Percentiles rank a stretch among this genome's conserved stretches.
These are phyloP conservation scores for Ciona savignyi DNA, from an alignment of 23 tunicate genomes.

Conservation along the genomic window DNA sequence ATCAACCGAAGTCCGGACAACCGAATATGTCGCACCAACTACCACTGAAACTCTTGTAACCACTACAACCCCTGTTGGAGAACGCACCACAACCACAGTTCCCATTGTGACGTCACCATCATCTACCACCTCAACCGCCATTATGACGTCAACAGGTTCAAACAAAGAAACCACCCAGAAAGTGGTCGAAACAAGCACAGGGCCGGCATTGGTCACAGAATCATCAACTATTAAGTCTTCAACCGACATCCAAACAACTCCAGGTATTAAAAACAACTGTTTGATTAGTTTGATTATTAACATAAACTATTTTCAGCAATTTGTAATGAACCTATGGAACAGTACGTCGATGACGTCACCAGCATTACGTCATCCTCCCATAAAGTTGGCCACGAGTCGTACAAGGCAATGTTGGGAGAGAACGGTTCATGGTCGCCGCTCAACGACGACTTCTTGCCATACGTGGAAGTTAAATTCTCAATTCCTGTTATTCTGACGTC, in stretches of 20 bases:
- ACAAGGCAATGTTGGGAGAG: too few species aligned
- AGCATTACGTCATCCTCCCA: too few species aligned
- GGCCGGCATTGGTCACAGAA: slow-evolving; percentile 16
- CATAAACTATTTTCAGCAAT: too few species aligned
- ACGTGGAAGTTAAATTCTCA: slow-evolving; percentile 21
- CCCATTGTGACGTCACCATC: slow-evolving; percentile 2
- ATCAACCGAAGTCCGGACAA: background rate
- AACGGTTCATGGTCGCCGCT: slow-evolving; percentile 37
- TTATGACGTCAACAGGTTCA: background rate
- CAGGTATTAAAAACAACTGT: too few species aligned
- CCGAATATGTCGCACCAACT: slow-evolving; percentile 25
- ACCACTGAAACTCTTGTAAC: slow-evolving; percentile 18
- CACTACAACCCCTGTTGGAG: slow-evolving; percentile 15
- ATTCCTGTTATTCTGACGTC: slow-evolving; percentile 13
- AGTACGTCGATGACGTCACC: too few species aligned
- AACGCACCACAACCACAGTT: slow-evolving; percentile 13
- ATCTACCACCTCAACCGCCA: background rate
- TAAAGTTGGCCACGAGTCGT: slow-evolving; percentile 1
- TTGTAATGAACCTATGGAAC: too few species aligned
- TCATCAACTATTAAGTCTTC: slow-evolving; percentile 19
- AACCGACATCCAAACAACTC: slow-evolving; percentile 16
- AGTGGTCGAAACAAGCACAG: slow-evolving; percentile 6
- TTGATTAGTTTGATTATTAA: too few species aligned
- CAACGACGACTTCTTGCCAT: slow-evolving; percentile 23
- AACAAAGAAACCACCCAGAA: background rate